A percentile compares a stretch with the other conserved stretches of the same genome.
Evolutionary conservation across 1,140 invertebrate genomes (phyloP).

Genomic region (Aphis craccivora): DNA sequence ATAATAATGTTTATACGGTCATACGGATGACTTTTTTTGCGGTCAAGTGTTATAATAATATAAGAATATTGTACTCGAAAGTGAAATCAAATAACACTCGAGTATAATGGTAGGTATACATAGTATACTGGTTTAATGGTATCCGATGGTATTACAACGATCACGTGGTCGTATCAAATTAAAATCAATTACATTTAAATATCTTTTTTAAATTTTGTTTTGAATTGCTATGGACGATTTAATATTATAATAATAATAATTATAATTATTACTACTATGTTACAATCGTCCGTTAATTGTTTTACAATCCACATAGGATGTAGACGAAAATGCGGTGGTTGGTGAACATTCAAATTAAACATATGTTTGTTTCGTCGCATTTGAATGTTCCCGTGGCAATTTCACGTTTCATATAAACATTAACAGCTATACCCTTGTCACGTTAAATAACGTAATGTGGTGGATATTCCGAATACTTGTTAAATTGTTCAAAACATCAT

Average conservation of each 20-base stretch:
- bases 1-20: background rate
- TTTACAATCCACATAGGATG: slow-evolving; percentile 12
- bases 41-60: too few relatives aligned
- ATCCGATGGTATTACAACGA: background rate
- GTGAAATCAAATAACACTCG: too few relatives aligned
- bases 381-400: slow-evolving; percentile 19
- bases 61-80: too few relatives aligned
- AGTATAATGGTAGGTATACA: too few relatives aligned
- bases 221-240: background rate
- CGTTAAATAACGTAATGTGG: background rate
- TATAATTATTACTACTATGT: background rate
- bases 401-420: slow-evolving; percentile 16
- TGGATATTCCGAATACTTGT: slow-evolving; percentile 32
- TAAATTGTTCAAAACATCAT: slow-evolving; percentile 32
- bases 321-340: background rate
- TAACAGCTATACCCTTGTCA: slow-evolving; percentile 4
- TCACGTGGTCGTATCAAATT: background rate
- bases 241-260: background rate
- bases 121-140: too few relatives aligned
- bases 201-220: background rate
- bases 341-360: background rate
- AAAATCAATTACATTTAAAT: background rate
- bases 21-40: background rate
- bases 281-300: background rate
- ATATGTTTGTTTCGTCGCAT: background rate